These are phyloP conservation scores for Phoxinus dragarum DNA, from an alignment of 2,797 vertebrate species.

Conservation along the genomic window DNA sequence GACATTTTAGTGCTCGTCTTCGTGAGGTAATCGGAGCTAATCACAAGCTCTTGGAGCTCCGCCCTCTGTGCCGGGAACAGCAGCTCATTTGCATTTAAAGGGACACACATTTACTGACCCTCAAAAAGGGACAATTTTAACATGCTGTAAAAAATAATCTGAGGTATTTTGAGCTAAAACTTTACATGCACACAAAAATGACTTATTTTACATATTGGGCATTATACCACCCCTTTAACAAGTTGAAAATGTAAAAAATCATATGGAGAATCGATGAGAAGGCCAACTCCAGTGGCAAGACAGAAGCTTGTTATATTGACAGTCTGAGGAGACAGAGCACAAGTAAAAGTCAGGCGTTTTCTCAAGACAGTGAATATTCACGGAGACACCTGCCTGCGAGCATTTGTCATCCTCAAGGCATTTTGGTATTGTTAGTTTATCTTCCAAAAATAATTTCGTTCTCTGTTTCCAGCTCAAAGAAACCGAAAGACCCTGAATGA, in stretches of 20 bases:
- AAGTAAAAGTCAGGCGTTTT: conserved; percentile 16
- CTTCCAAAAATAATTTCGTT: conserved; percentile 46
- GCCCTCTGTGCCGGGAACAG: no score
- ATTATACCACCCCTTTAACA: no score
- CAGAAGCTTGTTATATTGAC: conserved; percentile 28
- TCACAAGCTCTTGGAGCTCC: no score
- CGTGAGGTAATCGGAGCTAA: no score
- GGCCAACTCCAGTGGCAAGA: conserved; percentile 2
- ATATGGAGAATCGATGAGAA: conserved; percentile 3
- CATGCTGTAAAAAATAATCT: no score
- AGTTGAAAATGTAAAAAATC: background rate
- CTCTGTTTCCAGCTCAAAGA: conserved; percentile 34
- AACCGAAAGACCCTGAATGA: conserved; percentile 37
- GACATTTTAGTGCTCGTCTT: no score
- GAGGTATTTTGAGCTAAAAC: no score
- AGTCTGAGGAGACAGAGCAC: conserved; percentile 44
- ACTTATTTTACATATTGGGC: no score
- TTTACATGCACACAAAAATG: no score
- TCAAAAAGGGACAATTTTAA: no score
- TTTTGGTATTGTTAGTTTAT: conserved; percentile 44
- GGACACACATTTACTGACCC: no score
- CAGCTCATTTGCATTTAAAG: no score
- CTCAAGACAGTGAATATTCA: conserved; percentile 25
- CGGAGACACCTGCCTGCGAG: conserved; percentile 44
- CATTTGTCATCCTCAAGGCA: conserved; percentile 43